Percentiles rank a stretch among this genome's conserved stretches.
phyloP scores from a whole-genome alignment of 92 coral and sea anemone species.

The Metridium senile region DNA sequence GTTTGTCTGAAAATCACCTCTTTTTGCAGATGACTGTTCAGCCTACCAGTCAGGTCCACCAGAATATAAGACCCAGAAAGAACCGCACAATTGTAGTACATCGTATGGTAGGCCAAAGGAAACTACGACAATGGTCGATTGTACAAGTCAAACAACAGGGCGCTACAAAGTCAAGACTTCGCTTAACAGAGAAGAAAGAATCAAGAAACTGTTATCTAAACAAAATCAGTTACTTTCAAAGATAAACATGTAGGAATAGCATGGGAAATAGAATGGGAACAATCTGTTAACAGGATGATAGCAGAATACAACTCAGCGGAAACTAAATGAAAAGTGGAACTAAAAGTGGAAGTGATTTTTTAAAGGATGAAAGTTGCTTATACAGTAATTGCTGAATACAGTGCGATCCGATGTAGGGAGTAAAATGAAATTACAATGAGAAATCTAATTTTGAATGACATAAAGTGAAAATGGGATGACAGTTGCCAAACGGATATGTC shows the following conservation, averaged over 20 bases:
- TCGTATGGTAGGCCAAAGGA: neutral
- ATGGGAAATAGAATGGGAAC: neutral
- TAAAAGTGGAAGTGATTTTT: neutral
- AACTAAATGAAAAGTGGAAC: neutral
- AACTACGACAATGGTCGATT: no score
- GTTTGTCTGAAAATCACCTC: no score
- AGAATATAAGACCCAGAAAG: neutral
- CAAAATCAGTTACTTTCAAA: conserved; percentile 52
- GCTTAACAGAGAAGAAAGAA: conserved; percentile 58
- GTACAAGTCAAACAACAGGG: neutral
- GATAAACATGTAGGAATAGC: conserved; percentile 10
- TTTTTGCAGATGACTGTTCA: no score
- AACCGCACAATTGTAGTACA: neutral
- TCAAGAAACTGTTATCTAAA: conserved; percentile 50
- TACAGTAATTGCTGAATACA: no score
- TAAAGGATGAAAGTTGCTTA: no score
- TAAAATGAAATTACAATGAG: no score
- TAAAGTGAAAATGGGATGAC: no score
- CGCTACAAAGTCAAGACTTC: conserved; percentile 26
- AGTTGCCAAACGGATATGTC: no score
- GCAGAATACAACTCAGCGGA: neutral
- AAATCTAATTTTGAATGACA: no score
- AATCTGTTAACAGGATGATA: neutral
- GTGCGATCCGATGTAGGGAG: no score
- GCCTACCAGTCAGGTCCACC: no score